These are phyloP conservation scores for Laticauda colubrina DNA, from an alignment of 2,113 vertebrate species.

Conservation along the genomic window DNA sequence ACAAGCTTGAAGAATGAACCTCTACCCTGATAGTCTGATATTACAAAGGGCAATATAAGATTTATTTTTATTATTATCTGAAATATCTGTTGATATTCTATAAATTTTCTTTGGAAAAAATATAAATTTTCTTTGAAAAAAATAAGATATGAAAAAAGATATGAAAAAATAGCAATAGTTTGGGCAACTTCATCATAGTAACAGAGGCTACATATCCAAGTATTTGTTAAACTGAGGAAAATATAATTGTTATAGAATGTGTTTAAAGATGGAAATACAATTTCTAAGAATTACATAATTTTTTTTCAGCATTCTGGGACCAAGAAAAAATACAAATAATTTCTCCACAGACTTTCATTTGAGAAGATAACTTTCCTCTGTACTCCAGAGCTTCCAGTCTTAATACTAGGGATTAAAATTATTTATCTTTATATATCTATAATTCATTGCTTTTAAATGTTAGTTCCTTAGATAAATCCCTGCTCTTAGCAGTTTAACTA, in stretches of 20 bases:
- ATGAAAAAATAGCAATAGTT: neutral
- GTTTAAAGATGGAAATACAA: neutral
- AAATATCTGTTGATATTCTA: neutral
- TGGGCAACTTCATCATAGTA: no score
- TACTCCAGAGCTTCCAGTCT: neutral
- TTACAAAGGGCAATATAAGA: neutral
- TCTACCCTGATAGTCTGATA: neutral
- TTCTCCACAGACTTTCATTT: neutral
- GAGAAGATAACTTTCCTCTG: neutral
- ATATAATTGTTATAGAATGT: neutral
- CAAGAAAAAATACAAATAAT: neutral
- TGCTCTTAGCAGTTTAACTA: neutral
- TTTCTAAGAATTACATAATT: neutral
- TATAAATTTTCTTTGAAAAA: neutral
- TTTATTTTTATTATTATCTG: neutral
- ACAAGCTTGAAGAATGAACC: no score
- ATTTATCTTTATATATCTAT: neutral
- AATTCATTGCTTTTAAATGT: neutral
- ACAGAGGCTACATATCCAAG: no score
- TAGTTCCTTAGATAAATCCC: neutral
- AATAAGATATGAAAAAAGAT: neutral
- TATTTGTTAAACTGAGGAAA: neutral
- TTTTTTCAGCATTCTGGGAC: neutral
- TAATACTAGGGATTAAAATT: neutral
- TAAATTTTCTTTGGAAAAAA: neutral